These are phyloP conservation scores for Parazoanthus swiftii DNA, from an alignment of 92 coral and sea anemone species.

Conservation along the genomic window DNA sequence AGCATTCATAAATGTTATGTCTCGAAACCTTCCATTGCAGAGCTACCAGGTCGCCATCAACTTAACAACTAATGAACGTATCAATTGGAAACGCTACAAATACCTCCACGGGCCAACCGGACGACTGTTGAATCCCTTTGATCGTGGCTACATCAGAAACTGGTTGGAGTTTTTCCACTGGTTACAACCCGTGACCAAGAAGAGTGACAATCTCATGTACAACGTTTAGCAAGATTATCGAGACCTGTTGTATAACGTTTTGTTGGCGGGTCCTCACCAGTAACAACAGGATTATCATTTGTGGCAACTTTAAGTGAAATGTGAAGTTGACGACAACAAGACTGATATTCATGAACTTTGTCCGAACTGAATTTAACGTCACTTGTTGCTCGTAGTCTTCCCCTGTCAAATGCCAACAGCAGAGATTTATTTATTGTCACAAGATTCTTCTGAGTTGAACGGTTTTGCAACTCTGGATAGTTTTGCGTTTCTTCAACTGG, in stretches of 20 bases:
- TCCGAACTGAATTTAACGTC: no score
- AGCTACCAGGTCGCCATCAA: constrained; percentile 74
- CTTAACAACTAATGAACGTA: constrained; percentile 92
- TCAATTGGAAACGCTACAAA: constrained; percentile 82
- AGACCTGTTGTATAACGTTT: no score
- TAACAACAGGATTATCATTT: neutral
- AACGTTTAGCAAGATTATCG: constrained; percentile 45
- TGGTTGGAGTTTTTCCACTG: constrained; percentile 91
- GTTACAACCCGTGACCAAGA: constrained; percentile 62
- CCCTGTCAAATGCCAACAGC: no score
- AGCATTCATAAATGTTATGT: neutral
- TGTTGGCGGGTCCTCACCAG: neutral
- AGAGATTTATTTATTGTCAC: no score
- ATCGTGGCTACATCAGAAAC: constrained; percentile 84
- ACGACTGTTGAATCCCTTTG: constrained; percentile 85
- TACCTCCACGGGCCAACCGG: constrained; percentile 85
- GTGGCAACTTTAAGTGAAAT: neutral
- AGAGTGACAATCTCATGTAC: constrained; percentile 70
- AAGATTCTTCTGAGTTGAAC: no score
- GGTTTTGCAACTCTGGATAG: no score
- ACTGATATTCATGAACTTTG: no score
- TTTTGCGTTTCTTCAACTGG: no score
- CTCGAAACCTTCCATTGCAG: constrained; percentile 49
- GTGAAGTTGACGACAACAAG: no score
- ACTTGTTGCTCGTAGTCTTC: no score